These are phyloP conservation scores for Chymomyza fuscimana DNA, from an alignment of 2,888 invertebrate species.

Conservation along the genomic window DNA sequence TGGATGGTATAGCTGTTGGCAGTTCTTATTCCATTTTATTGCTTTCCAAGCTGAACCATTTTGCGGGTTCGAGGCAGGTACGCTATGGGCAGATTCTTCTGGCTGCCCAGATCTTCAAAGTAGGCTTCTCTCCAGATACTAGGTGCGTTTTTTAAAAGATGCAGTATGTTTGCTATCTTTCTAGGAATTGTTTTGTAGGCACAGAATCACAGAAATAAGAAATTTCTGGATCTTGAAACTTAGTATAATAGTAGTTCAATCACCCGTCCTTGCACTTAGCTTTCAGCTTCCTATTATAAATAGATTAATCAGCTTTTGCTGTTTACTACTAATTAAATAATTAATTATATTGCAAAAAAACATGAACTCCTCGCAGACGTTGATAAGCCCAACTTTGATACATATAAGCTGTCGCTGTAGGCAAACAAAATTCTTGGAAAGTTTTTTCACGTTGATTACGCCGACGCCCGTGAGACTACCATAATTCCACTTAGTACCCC, in stretches of 20 bases:
- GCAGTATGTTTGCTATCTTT: no score
- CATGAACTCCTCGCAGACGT: background rate
- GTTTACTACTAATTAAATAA: slow-evolving; percentile 18
- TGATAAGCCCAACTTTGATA: background rate
- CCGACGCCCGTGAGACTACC: no score
- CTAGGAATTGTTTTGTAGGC: no score
- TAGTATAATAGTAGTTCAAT: background rate
- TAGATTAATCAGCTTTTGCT: slow-evolving; percentile 33
- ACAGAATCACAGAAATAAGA: no score
- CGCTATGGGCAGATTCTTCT: no score
- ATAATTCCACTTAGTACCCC: background rate
- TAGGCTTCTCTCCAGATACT: no score
- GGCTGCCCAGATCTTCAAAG: no score
- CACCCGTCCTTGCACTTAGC: background rate
- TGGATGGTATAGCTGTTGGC: no score
- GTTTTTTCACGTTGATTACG: background rate
- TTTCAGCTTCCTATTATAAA: background rate
- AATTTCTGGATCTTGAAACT: slow-evolving; percentile 25
- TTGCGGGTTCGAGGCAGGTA: no score
- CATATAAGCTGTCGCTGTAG: background rate
- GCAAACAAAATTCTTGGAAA: background rate
- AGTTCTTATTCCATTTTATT: no score
- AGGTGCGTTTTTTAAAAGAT: no score
- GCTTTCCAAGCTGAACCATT: no score
- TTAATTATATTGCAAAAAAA: background rate